These are phyloP conservation scores for Anguilla marmorata DNA, from an alignment of 2,797 vertebrate genomes.

Conservation along the genomic window DNA sequence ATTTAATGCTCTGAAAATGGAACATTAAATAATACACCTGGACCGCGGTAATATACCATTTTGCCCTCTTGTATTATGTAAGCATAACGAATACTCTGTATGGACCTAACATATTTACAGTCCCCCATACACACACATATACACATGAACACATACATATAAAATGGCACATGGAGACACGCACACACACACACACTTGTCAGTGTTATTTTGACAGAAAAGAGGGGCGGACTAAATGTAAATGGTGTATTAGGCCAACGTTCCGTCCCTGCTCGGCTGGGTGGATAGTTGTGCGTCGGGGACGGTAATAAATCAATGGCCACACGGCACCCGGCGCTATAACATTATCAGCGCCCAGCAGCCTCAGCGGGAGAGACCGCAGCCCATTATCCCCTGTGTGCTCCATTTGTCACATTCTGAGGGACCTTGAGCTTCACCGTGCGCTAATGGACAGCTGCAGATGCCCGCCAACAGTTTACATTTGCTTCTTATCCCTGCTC, in stretches of 20 bases:
- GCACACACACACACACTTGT: constrained; percentile 24
- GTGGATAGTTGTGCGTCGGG: constrained; percentile 12
- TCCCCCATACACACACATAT: background rate
- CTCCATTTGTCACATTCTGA: constrained; percentile 34
- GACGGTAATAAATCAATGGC: constrained; percentile 45
- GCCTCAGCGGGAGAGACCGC: constrained; percentile 22
- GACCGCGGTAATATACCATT: background rate
- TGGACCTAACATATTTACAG: background rate
- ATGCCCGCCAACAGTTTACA: constrained; percentile 33
- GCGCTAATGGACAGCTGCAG: constrained; percentile 33
- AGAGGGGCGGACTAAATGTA: constrained; percentile 19
- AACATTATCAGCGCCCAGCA: constrained; percentile 41
- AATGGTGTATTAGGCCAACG: constrained; percentile 21
- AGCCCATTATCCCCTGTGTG: constrained; percentile 2
- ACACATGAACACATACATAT: background rate
- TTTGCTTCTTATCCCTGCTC: constrained; percentile 24
- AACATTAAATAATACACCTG: background rate
- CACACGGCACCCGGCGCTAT: constrained; percentile 10
- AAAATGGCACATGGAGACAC: constrained; percentile 18
- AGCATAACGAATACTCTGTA: background rate
- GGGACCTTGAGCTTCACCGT: constrained; percentile 31
- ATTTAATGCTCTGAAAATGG: background rate
- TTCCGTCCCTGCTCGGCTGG: constrained; percentile 20
- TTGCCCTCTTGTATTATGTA: background rate
- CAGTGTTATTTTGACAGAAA: constrained; percentile 23